Percentiles rank a stretch among this genome's conserved stretches.
Conservation (phyloP, 2,888 invertebrate species). For the Tetranychus piercei region DNA sequence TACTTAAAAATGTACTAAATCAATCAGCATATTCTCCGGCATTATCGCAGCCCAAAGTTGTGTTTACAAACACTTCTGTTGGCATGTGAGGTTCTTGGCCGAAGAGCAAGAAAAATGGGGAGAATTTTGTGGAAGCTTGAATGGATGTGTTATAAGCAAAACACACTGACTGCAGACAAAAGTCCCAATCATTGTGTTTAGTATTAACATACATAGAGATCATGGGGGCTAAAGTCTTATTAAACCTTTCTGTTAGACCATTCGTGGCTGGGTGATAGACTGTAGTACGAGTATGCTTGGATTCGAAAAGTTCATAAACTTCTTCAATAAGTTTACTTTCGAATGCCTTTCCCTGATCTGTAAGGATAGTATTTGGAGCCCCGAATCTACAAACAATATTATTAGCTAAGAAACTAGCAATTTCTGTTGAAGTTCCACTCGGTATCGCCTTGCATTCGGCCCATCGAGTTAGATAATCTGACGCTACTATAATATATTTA, state of each 20-base stretch:
- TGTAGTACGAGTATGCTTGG: conserved; percentile 22
- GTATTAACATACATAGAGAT: conserved; percentile 23
- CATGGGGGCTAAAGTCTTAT: conserved; percentile 25
- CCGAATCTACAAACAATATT: conserved; percentile 25
- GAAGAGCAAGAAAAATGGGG: not conserved
- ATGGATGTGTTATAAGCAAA: conserved; percentile 17
- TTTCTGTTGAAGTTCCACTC: conserved; percentile 21
- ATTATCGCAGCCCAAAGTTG: not conserved
- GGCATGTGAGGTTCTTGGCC: not conserved
- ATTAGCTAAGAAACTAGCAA: conserved; percentile 23
- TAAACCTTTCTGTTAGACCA: conserved; percentile 26
- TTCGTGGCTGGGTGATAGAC: conserved; percentile 25
- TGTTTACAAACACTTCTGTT: conserved; percentile 16
- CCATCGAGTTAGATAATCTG: conserved; percentile 23
- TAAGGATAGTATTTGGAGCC: not conserved
- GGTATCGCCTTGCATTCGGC: conserved; percentile 22
- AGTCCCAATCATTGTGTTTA: conserved; percentile 25
- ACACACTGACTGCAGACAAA: conserved; percentile 15
- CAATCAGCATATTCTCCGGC: not conserved
- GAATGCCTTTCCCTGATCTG: not conserved
- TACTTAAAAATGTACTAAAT: not conserved
- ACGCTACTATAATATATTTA: conserved; percentile 23
- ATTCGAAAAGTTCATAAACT: conserved; percentile 2
- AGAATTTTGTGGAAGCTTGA: conserved; percentile 1
- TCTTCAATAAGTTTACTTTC: not conserved